These are phyloP conservation scores for Ladona fulva DNA, from an alignment of 1,140 invertebrate genomes.

Conservation along the genomic window DNA sequence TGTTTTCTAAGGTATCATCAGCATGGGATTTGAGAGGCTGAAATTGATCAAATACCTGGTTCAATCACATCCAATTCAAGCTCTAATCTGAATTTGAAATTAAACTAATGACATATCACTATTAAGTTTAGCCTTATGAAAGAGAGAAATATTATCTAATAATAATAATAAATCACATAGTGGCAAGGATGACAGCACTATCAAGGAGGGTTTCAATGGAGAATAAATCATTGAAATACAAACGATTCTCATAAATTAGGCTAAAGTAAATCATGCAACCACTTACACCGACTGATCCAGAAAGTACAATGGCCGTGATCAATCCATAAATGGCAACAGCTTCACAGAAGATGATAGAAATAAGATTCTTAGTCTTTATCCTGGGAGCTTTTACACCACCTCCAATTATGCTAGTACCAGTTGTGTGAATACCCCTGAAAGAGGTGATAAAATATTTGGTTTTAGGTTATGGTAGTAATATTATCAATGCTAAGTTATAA, in stretches of 20 bases:
- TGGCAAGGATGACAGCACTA: too few relatives aligned
- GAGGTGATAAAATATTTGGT: slow-evolving; percentile 22
- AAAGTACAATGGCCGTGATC: slow-evolving; percentile 93
- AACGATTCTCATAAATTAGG: neutral
- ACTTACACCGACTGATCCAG: slow-evolving; percentile 61
- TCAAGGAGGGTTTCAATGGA: too few relatives aligned
- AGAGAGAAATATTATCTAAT: too few relatives aligned
- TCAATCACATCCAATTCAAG: too few relatives aligned
- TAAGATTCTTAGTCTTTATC: slow-evolving; percentile 99
- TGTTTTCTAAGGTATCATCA: neutral
- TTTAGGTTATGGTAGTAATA: neutral
- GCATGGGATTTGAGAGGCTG: neutral
- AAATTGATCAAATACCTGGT: neutral
- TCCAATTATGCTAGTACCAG: slow-evolving; percentile 91
- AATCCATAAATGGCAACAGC: slow-evolving; percentile 98
- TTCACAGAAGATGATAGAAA: slow-evolving; percentile 98
- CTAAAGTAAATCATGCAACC: neutral
- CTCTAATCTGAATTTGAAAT: too few relatives aligned
- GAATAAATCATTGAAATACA: too few relatives aligned
- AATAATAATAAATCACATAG: too few relatives aligned
- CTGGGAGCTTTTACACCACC: slow-evolving; percentile 96
- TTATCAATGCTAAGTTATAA: neutral
- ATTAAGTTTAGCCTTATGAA: too few relatives aligned
- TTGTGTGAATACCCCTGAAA: slow-evolving; percentile 83
- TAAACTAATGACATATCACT: too few relatives aligned